Percentiles rank a stretch among this genome's conserved stretches.
phyloP scores from a whole-genome alignment of 1,140 invertebrate species.

The Tribolium castaneum region DNA sequence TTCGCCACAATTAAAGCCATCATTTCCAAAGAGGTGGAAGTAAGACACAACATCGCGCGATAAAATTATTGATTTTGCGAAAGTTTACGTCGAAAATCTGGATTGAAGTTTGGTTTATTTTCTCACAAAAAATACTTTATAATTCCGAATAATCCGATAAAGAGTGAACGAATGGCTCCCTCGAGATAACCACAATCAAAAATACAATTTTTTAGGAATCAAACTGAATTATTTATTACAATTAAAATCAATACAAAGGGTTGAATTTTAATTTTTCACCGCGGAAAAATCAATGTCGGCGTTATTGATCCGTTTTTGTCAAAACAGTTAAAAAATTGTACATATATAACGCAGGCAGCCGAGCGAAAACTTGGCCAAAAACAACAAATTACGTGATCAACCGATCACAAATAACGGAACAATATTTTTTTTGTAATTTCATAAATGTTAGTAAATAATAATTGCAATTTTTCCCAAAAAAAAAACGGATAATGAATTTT shows the following conservation, averaged over 20 bases:
- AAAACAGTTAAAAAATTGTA: background rate
- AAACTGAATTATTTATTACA: background rate
- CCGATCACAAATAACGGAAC: too few species aligned
- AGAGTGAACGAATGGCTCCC: background rate
- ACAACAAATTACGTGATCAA: too few species aligned
- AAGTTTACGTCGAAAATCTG: background rate
- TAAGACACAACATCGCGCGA: background rate
- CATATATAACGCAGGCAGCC: background rate
- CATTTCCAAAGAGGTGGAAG: background rate
- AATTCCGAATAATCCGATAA: background rate
- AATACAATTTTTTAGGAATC: background rate
- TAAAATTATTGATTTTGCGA: conserved; percentile 2
- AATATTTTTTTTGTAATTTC: too few species aligned
- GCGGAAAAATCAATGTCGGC: background rate
- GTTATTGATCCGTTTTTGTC: background rate
- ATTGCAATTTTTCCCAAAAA: too few species aligned
- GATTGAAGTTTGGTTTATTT: background rate
- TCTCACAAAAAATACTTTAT: background rate
- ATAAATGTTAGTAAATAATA: too few species aligned
- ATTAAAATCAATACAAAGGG: background rate
- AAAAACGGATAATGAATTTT: background rate
- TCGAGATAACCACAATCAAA: background rate
- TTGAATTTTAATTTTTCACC: background rate
- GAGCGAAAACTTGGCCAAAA: background rate
- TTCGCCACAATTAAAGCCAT: conserved; percentile 7